Conservation (phyloP, 1,140 invertebrate genomes). For the Polypedilum vanderplanki region DNA sequence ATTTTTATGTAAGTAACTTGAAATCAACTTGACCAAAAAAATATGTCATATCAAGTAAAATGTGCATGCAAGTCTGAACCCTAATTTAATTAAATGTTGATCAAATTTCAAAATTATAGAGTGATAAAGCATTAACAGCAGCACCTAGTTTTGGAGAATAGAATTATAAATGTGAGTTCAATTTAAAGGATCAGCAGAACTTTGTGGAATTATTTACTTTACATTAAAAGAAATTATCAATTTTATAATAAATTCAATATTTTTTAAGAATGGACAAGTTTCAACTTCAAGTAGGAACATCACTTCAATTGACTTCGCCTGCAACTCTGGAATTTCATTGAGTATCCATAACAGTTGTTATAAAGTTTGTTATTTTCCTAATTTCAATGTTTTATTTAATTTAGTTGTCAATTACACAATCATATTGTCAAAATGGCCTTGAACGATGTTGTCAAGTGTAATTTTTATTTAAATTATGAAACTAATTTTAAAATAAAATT, state of each 20-base stretch:
- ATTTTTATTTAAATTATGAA: too few species aligned
- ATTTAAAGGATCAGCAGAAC: too few species aligned
- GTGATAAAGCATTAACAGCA: too few species aligned
- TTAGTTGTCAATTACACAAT: constrained; percentile 29
- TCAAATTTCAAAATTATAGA: too few species aligned
- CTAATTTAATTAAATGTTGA: too few species aligned
- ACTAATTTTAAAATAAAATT: too few species aligned
- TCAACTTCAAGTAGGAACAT: background rate
- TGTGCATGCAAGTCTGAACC: too few species aligned
- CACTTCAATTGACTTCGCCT: background rate
- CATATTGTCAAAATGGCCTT: constrained; percentile 37
- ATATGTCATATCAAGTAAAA: too few species aligned
- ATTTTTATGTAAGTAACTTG: too few species aligned
- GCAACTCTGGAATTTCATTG: background rate
- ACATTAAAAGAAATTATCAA: background rate
- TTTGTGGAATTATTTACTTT: too few species aligned
- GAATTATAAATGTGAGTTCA: background rate
- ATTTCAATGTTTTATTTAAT: background rate
- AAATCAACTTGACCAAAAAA: too few species aligned
- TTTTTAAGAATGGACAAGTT: background rate
- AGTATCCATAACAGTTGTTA: background rate
- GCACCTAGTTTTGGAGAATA: too few species aligned
- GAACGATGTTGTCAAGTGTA: constrained; percentile 36
- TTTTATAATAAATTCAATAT: background rate
- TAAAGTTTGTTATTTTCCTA: background rate